Percentiles rank a stretch among this genome's conserved stretches.
These are phyloP conservation scores for Chymomyza procnemis DNA, from an alignment of 2,888 invertebrate genomes.

Conservation along the genomic window DNA sequence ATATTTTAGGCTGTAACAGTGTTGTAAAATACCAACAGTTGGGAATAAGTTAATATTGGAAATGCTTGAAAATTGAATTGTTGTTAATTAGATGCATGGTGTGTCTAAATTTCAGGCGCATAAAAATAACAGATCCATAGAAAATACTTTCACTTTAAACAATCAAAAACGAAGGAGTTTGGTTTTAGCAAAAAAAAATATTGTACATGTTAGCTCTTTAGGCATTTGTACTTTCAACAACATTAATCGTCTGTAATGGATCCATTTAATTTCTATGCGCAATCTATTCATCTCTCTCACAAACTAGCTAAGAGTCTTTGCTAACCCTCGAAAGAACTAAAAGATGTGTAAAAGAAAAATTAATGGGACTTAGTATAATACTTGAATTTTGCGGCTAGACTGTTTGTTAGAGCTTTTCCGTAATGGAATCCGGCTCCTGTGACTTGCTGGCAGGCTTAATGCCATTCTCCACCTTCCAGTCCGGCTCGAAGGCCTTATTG, in stretches of 20 bases:
- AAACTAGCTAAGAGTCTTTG: slow-evolving; percentile 41
- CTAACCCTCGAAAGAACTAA: slow-evolving; percentile 28
- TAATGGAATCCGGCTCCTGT: slow-evolving; percentile 21
- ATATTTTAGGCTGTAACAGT: not conserved
- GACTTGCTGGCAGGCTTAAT: slow-evolving; percentile 10
- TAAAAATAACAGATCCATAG: slow-evolving; percentile 58
- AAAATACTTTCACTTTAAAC: not conserved
- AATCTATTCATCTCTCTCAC: slow-evolving; percentile 76
- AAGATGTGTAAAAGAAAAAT: slow-evolving; percentile 1
- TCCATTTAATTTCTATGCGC: slow-evolving; percentile 72
- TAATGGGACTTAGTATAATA: slow-evolving; percentile 36
- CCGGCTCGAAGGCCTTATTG: slow-evolving; percentile 71
- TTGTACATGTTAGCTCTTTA: not conserved
- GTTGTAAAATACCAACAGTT: not conserved
- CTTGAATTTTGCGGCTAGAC: slow-evolving; percentile 21
- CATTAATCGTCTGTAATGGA: not conserved
- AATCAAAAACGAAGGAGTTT: not conserved
- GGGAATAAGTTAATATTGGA: not conserved
- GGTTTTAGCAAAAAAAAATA: not conserved
- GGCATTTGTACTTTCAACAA: slow-evolving; percentile 1
- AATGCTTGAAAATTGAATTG: not conserved
- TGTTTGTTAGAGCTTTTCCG: slow-evolving; percentile 49
- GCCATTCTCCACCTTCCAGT: slow-evolving; percentile 71
- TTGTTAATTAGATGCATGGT: slow-evolving; percentile 18
- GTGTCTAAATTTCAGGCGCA: slow-evolving; percentile 60